These are phyloP conservation scores for Decapterus maruadsi DNA, from an alignment of 2,797 vertebrate genomes.

Conservation along the genomic window DNA sequence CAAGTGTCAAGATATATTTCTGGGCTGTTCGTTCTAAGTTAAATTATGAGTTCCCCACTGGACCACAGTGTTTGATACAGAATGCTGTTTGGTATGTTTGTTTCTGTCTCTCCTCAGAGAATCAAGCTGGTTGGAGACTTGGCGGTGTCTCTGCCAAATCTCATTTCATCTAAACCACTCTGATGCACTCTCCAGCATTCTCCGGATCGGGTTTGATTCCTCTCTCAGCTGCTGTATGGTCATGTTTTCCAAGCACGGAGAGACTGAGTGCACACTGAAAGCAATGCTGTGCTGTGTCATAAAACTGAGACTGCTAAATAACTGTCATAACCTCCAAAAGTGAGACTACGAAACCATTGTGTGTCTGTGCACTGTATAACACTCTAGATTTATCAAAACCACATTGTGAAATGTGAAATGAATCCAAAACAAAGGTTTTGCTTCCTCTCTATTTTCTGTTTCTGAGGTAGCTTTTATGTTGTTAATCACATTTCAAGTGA, in stretches of 20 bases:
- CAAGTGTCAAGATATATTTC: slow-evolving; percentile 28
- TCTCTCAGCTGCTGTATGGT: slow-evolving; percentile 27
- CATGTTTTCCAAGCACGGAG: slow-evolving; percentile 25
- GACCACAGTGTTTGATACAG: slow-evolving; percentile 24
- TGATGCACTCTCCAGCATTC: slow-evolving; percentile 42
- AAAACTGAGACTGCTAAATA: background rate
- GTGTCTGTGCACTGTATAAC: background rate
- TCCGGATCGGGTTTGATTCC: slow-evolving; percentile 28
- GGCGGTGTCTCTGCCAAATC: slow-evolving; percentile 52
- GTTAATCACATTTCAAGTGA: slow-evolving; percentile 20
- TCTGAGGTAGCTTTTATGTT: slow-evolving; percentile 24
- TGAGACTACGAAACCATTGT: background rate
- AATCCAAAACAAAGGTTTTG: background rate
- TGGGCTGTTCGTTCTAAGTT: background rate
- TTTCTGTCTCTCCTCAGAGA: slow-evolving; percentile 38
- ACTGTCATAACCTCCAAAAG: background rate
- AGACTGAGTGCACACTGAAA: slow-evolving; percentile 17
- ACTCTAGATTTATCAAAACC: background rate
- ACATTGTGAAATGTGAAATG: slow-evolving; percentile 1
- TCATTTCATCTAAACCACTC: slow-evolving; percentile 52
- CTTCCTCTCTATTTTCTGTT: too few species aligned
- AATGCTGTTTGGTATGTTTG: slow-evolving; percentile 44
- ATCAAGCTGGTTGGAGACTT: slow-evolving; percentile 30
- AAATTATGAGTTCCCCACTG: slow-evolving; percentile 23
- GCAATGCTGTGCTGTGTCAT: background rate